These are phyloP conservation scores for Eudyptes chrysolophus DNA, from an alignment of 2,113 vertebrate species.

Conservation along the genomic window DNA sequence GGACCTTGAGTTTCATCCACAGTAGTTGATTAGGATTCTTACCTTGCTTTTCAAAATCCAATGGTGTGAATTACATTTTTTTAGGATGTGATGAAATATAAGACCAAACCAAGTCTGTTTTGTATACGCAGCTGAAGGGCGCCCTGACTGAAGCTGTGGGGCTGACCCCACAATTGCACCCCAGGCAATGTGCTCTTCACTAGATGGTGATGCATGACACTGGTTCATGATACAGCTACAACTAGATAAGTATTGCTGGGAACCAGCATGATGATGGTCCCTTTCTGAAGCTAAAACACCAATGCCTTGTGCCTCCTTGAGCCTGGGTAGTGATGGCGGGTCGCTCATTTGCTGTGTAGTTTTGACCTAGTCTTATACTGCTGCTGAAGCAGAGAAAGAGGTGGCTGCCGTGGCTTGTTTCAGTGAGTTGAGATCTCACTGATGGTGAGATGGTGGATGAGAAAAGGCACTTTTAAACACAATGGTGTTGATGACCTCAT, in stretches of 20 bases:
- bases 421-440: background rate
- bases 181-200: background rate
- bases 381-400: background rate
- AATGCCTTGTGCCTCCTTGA: accelerated
- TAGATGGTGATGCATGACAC: background rate
- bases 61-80: background rate
- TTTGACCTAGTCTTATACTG: background rate
- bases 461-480: background rate
- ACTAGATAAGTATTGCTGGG: background rate
- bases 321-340: background rate
- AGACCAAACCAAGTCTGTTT: background rate
- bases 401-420: accelerated
- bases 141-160: background rate
- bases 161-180: background rate
- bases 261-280: accelerated
- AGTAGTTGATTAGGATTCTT: background rate
- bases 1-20: background rate
- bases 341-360: background rate
- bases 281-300: background rate
- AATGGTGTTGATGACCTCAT: accelerated
- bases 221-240: accelerated
- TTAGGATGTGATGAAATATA: background rate
- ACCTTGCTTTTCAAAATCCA: background rate
- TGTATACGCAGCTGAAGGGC: background rate
- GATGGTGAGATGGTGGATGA: background rate